phyloP scores from a whole-genome alignment of 2,888 invertebrate species.

The Gortyna flavago region DNA sequence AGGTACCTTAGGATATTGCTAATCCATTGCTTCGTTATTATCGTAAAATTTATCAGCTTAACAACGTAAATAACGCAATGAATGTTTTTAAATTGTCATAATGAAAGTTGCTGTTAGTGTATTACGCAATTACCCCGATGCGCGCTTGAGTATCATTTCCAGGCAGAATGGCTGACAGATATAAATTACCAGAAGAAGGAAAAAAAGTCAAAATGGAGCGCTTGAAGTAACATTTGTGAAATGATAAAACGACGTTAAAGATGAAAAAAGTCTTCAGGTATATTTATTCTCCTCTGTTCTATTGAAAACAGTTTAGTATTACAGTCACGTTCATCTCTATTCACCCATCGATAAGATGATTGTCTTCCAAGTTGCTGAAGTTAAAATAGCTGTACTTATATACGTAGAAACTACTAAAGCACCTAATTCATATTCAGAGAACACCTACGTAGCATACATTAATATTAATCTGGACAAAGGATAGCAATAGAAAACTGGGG shows the following conservation, averaged over 20 bases:
- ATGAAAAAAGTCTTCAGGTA: slow-evolving; percentile 2
- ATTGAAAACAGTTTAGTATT: slow-evolving; percentile 28
- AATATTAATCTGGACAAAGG: slow-evolving; percentile 70
- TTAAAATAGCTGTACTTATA: slow-evolving; percentile 32
- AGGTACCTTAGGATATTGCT: not conserved
- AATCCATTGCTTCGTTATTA: not conserved
- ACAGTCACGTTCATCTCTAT: slow-evolving; percentile 19
- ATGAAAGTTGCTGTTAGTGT: not conserved
- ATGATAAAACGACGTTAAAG: slow-evolving; percentile 9
- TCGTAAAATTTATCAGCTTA: not conserved
- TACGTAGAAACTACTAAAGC: slow-evolving; percentile 48
- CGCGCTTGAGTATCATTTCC: not conserved
- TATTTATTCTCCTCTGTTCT: not conserved
- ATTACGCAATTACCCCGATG: not conserved
- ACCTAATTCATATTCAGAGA: slow-evolving; percentile 69
- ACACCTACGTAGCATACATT: slow-evolving; percentile 66
- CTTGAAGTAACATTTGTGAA: slow-evolving; percentile 23
- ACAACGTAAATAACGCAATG: not conserved
- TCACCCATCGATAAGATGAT: slow-evolving; percentile 30
- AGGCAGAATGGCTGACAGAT: slow-evolving; percentile 10
- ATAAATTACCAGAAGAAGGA: slow-evolving; percentile 25
- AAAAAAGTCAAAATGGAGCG: slow-evolving; percentile 11
- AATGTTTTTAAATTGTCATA: not conserved
- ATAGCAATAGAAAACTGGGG: slow-evolving; percentile 62
- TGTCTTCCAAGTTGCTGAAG: slow-evolving; percentile 30